phyloP scores from a whole-genome alignment of 2,888 invertebrate species.

The Trichopria drosophilae region DNA sequence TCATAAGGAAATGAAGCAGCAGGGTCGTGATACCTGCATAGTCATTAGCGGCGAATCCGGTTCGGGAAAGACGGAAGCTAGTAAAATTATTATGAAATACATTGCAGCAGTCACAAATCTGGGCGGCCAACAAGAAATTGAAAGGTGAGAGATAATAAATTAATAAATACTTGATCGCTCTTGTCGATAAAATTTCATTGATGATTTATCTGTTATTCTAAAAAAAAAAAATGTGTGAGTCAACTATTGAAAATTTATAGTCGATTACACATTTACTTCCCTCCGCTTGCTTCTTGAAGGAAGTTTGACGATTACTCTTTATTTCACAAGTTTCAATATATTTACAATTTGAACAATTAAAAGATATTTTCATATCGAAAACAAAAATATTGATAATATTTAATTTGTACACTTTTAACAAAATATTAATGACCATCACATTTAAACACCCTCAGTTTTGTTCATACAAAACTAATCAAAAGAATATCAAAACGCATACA shows the following conservation, averaged over 20 bases:
- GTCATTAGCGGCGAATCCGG: conserved; percentile 98
- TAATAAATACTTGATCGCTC: too few species aligned
- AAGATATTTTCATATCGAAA: too few species aligned
- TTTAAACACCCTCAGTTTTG: too few species aligned
- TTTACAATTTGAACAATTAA: too few species aligned
- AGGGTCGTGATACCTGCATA: conserved; percentile 92
- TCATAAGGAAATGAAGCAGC: conserved; percentile 89
- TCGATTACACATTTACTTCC: conserved; percentile 7
- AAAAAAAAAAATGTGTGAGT: background rate
- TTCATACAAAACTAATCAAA: too few species aligned
- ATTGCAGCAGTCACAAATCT: conserved; percentile 96
- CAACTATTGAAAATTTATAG: conserved; percentile 1
- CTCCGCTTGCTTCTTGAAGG: conserved; percentile 6
- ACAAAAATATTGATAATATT: too few species aligned
- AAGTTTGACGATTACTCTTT: conserved; percentile 11
- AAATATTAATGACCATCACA: too few species aligned
- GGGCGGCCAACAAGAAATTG: conserved; percentile 91
- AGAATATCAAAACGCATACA: too few species aligned
- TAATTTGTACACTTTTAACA: too few species aligned
- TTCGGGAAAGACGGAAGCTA: conserved; percentile 97
- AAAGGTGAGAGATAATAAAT: conserved; percentile 70
- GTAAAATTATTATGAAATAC: conserved; percentile 98
- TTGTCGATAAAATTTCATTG: background rate
- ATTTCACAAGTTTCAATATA: background rate
- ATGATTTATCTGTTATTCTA: background rate